Conservation (phyloP, 2,113 vertebrate genomes). For the Syngnathus typhle region DNA sequence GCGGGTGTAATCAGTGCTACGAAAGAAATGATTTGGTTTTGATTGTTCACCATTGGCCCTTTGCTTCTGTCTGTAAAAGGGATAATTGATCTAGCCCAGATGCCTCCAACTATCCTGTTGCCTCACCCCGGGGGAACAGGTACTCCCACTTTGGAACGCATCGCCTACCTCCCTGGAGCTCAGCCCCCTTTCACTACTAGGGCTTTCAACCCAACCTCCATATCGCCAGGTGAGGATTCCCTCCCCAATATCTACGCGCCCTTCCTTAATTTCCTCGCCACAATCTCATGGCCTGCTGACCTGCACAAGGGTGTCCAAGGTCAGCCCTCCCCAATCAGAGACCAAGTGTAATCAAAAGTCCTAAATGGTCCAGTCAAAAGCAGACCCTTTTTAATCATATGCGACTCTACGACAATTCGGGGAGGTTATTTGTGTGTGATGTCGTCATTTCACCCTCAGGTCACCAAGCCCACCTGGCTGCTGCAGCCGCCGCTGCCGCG, state of each 20-base stretch:
- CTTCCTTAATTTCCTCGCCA: constrained; percentile 46
- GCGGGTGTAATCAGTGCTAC: constrained; percentile 52
- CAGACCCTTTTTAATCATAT: neutral
- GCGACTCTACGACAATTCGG: neutral
- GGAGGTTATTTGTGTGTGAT: neutral
- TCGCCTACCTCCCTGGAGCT: constrained; percentile 91
- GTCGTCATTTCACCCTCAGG: constrained; percentile 64
- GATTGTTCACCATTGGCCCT: constrained; percentile 73
- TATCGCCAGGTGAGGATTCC: constrained; percentile 87
- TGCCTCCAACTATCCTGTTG: constrained; percentile 97
- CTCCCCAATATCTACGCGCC: constrained; percentile 37
- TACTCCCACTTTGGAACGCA: constrained; percentile 94
- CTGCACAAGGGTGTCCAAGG: constrained; percentile 34
- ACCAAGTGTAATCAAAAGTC: constrained; percentile 1
- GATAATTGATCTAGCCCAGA: constrained; percentile 98
- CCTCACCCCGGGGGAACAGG: constrained; percentile 94
- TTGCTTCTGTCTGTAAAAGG: constrained; percentile 84
- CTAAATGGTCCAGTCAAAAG: neutral
- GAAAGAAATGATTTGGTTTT: constrained; percentile 62
- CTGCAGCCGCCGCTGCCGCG: constrained; percentile 73
- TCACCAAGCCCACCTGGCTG: constrained; percentile 80
- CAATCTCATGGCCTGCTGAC: constrained; percentile 25
- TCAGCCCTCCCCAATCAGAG: constrained; percentile 16
- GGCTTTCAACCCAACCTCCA: constrained; percentile 89
- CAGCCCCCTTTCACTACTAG: constrained; percentile 91